Percentiles rank a stretch among this genome's conserved stretches.
phyloP scores from a whole-genome alignment of 2,888 invertebrate genomes.

The Quadriops clusia region DNA sequence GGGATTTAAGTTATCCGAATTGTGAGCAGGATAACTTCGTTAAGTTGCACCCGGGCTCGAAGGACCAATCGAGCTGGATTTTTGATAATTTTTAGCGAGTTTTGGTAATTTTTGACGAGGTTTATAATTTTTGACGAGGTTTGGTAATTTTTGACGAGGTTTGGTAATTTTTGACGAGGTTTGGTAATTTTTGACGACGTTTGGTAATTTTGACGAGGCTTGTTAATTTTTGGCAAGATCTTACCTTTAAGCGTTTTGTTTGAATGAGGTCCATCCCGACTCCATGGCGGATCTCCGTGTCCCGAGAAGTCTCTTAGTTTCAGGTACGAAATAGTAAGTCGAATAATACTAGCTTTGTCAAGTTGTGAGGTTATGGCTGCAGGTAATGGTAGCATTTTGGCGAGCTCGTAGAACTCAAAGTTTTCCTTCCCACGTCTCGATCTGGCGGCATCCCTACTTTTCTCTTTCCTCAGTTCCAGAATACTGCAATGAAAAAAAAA shows the following conservation, averaged over 20 bases:
- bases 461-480: slow-evolving; percentile 85
- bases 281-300: slow-evolving; percentile 95
- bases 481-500: slow-evolving; percentile 57
- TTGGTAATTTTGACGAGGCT: too few species aligned
- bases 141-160: too few species aligned
- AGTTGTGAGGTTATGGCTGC: slow-evolving; percentile 88
- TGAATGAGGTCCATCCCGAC: slow-evolving; percentile 63
- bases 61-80: too few species aligned
- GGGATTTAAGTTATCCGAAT: too few species aligned
- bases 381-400: slow-evolving; percentile 84
- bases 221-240: too few species aligned
- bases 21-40: too few species aligned
- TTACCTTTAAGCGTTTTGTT: slow-evolving; percentile 76
- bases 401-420: slow-evolving; percentile 92
- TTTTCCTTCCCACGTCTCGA: slow-evolving; percentile 90
- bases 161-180: too few species aligned
- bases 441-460: slow-evolving; percentile 84
- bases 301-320: slow-evolving; percentile 89
- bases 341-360: slow-evolving; percentile 92
- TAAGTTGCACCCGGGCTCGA: too few species aligned
- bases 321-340: slow-evolving; percentile 91
- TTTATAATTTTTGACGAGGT: too few species aligned
- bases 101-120: too few species aligned
- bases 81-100: too few species aligned
- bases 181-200: too few species aligned